phyloP scores from a whole-genome alignment of 2,113 vertebrate species.

The Fregata magnificens region DNA sequence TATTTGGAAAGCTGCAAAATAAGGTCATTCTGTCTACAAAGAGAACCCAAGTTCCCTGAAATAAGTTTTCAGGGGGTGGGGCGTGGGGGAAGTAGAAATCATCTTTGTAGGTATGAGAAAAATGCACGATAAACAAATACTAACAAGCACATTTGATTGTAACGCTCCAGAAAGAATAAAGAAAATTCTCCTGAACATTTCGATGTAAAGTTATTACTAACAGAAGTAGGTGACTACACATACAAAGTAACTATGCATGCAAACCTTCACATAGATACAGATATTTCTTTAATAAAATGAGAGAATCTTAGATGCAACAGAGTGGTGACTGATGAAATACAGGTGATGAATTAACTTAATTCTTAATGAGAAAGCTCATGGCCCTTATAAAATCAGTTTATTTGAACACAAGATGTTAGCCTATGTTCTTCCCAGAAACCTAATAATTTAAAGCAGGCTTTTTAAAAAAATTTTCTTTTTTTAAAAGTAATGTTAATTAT shows the following conservation, averaged over 20 bases:
- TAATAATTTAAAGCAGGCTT: conserved; percentile 18
- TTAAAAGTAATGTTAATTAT: conserved; percentile 23
- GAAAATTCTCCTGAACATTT: neutral
- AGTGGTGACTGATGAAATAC: conserved; percentile 28
- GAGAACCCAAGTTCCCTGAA: neutral
- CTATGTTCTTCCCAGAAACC: conserved; percentile 23
- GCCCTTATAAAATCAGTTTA: conserved; percentile 53
- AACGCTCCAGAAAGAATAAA: neutral
- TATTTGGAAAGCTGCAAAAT: neutral
- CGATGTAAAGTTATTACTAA: neutral
- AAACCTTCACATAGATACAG: conserved; percentile 15
- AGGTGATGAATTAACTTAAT: conserved; percentile 62
- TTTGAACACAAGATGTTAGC: conserved; percentile 46
- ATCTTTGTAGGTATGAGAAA: neutral
- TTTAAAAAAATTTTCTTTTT: no score
- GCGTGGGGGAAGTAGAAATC: neutral
- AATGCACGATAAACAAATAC: neutral
- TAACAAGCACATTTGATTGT: neutral
- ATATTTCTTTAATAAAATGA: conserved; percentile 11
- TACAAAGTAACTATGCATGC: neutral
- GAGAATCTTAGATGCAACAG: conserved; percentile 10
- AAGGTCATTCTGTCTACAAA: neutral
- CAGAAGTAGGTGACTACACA: neutral
- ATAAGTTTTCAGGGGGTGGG: neutral
- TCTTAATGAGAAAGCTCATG: conserved; percentile 62